phyloP scores from a whole-genome alignment of 2,888 invertebrate genomes.

The Fragum sueziense region DNA sequence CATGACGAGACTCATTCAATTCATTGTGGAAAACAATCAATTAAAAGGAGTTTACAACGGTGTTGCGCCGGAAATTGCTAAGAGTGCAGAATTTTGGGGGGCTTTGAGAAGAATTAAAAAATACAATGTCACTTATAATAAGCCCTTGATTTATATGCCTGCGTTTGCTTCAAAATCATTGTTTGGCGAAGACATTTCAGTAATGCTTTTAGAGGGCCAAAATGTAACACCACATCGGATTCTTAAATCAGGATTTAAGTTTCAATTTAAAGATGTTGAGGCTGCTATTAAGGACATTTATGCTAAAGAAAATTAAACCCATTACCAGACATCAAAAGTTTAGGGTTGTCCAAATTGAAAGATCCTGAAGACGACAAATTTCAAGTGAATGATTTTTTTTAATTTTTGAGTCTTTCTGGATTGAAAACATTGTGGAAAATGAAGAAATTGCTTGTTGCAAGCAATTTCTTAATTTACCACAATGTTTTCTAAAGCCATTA shows the following conservation, averaged over 20 bases:
- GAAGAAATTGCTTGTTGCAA: too few relatives aligned
- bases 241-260: slow-evolving; percentile 90
- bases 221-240: slow-evolving; percentile 91
- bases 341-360: too few relatives aligned
- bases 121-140: neutral
- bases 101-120: slow-evolving; percentile 83
- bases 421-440: too few relatives aligned
- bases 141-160: slow-evolving; percentile 86
- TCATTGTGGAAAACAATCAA: slow-evolving; percentile 88
- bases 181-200: slow-evolving; percentile 90
- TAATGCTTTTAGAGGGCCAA: slow-evolving; percentile 93
- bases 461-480: too few relatives aligned
- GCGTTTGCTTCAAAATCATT: slow-evolving; percentile 83
- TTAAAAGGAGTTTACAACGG: slow-evolving; percentile 86
- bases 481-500: too few relatives aligned
- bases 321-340: too few relatives aligned
- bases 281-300: slow-evolving; percentile 66
- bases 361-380: too few relatives aligned
- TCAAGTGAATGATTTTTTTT: too few relatives aligned
- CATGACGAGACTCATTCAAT: slow-evolving; percentile 88
- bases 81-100: slow-evolving; percentile 86
- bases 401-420: too few relatives aligned
- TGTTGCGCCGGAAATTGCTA: slow-evolving; percentile 90
- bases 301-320: neutral
- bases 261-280: slow-evolving; percentile 88